Conservation (phyloP, 2,888 invertebrate species). For the Myathropa florea region DNA sequence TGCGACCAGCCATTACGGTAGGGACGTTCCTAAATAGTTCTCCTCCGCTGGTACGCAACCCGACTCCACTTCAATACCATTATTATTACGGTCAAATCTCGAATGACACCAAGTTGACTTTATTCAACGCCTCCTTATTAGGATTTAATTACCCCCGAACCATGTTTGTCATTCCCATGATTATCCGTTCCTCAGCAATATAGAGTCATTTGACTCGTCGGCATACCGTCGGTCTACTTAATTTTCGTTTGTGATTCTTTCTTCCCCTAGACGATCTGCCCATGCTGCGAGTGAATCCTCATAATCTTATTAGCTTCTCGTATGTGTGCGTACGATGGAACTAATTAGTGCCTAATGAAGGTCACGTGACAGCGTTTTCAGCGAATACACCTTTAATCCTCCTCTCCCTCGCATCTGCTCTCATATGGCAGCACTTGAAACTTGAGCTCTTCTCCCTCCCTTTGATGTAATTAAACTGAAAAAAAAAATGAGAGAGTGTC, state of each 20-base stretch:
- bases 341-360: constrained; percentile 28
- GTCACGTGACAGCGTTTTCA: constrained; percentile 23
- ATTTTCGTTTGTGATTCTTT: constrained; percentile 7
- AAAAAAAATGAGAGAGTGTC: neutral
- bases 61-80: neutral
- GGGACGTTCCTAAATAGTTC: neutral
- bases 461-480: constrained; percentile 10
- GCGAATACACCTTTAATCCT: neutral
- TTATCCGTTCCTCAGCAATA: neutral
- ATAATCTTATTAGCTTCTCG: constrained; percentile 11
- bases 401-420: neutral
- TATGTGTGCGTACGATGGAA: neutral
- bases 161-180: constrained; percentile 9
- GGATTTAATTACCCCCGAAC: constrained; percentile 20
- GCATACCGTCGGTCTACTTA: neutral
- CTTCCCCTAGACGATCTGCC: neutral
- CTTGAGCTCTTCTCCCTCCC: neutral
- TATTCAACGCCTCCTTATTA: constrained; percentile 1
- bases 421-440: neutral
- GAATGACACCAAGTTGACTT: neutral
- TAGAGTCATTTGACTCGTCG: neutral
- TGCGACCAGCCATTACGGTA: neutral
- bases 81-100: neutral
- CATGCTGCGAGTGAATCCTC: neutral
- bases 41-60: neutral